These are phyloP conservation scores for Salminus brasiliensis DNA, from an alignment of 2,113 vertebrate species.

Conservation along the genomic window DNA sequence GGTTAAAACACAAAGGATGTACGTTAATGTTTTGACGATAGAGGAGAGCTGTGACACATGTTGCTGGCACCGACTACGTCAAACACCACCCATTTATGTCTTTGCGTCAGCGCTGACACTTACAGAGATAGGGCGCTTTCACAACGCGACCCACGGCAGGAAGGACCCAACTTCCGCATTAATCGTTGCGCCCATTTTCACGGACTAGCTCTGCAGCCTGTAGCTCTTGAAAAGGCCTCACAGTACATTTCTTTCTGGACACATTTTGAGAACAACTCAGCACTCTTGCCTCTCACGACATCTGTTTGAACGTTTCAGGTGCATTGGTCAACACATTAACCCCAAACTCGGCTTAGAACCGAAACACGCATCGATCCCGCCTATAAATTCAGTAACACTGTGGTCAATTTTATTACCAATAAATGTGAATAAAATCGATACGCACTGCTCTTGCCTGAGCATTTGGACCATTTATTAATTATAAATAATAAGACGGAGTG, in stretches of 20 bases:
- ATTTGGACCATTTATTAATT: no score
- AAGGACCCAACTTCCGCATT: constrained; percentile 58
- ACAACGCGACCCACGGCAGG: constrained; percentile 41
- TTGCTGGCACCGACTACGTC: constrained; percentile 19
- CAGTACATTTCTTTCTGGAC: background rate
- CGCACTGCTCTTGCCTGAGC: no score
- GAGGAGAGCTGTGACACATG: constrained; percentile 22
- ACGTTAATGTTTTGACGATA: background rate
- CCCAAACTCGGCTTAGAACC: no score
- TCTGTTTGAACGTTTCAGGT: background rate
- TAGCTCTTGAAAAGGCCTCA: background rate
- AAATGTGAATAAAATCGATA: no score
- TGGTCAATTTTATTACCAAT: no score
- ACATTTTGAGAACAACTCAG: background rate
- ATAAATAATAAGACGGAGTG: no score
- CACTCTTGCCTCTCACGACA: background rate
- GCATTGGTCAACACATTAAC: no score
- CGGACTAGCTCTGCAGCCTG: background rate
- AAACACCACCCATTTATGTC: constrained; percentile 8
- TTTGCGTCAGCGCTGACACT: constrained; percentile 35
- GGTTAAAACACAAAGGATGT: background rate
- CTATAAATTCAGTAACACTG: no score
- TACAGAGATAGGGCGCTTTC: constrained; percentile 25
- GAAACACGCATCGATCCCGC: no score
- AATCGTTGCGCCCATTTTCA: background rate